phyloP scores from a whole-genome alignment of 1,140 invertebrate genomes.

The Drosophila obscura region DNA sequence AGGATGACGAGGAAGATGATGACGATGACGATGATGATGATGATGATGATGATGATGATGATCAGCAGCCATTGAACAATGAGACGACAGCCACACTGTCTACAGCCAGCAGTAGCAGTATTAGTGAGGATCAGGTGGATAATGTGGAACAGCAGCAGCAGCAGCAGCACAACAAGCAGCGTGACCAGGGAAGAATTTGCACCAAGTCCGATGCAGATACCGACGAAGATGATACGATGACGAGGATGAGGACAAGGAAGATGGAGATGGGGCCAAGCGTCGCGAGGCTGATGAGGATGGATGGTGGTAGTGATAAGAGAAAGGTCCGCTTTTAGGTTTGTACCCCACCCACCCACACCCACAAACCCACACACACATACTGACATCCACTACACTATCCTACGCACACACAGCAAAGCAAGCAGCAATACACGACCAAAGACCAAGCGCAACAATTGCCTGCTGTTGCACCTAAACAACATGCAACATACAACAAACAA shows the following conservation, averaged over 20 bases:
- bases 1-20: constrained; percentile 46
- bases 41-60: constrained; percentile 71
- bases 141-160: constrained; percentile 47
- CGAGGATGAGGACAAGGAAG: constrained; percentile 66
- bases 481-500: constrained; percentile 16
- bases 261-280: constrained; percentile 29
- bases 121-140: constrained; percentile 32
- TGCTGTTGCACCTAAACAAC: constrained; percentile 22
- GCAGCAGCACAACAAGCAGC: constrained; percentile 24
- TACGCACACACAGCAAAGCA: constrained; percentile 17
- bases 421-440: constrained; percentile 4
- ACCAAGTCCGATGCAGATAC: constrained; percentile 56
- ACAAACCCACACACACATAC: constrained; percentile 27
- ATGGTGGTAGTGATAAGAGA: constrained; percentile 77
- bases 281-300: constrained; percentile 69
- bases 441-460: constrained; percentile 17
- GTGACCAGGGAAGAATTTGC: constrained; percentile 55
- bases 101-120: constrained; percentile 51
- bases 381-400: constrained; percentile 30
- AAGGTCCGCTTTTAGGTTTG: constrained; percentile 83
- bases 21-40: constrained; percentile 59
- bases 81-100: constrained; percentile 67
- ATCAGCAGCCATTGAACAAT: constrained; percentile 72
- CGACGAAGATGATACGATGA: constrained; percentile 63
- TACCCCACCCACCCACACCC: constrained; percentile 65